Evolutionary conservation across 2,888 invertebrate species (phyloP), one percentile per base, ranked within the genome.

Genomic region (Agapetus fuscipes): DNA sequence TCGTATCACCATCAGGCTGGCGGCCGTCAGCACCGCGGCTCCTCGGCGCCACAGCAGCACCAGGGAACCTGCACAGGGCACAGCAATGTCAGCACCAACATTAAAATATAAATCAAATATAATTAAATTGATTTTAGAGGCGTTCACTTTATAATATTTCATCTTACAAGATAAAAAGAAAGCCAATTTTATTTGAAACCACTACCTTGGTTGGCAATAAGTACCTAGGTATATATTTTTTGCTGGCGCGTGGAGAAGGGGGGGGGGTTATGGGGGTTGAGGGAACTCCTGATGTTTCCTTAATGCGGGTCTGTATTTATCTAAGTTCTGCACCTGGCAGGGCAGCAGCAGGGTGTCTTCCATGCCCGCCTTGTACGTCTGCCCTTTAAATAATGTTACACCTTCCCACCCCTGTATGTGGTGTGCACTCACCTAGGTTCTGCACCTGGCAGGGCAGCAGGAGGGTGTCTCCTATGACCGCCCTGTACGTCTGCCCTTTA

Each of bases 391-490:
- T 48, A 83, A 60, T n/a, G n/a, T n/a, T n/a, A n/a, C n/a, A n/a
- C n/a, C n/a, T n/a, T n/a, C n/a, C n/a, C n/a, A n/a, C n/a, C n/a
- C n/a, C n/a, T n/a, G n/a, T n/a, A n/a, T n/a, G n/a, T n/a, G n/a
- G n/a, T n/a, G n/a, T n/a, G n/a, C n/a, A n/a, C n/a, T n/a, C n/a
- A 84, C 85, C 85, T 51, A 84, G 66, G 58, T 85, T 82, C 57
- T 84, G 83, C 9, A 85, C 83, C 61, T 84, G 83, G 52, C 85
- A 86, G 6, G 85, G 85, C 41, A 86, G 62, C 32, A 81, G 73
- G 34, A 86, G 69, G 0, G 83, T 83, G 56, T 86, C 85, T 3
- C 85, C 85, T 1, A 81, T 79, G 30, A 84, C 82, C 0, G 82
- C 83, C 49, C 83, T 69, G 63, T 82, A 85, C 5, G 82, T 80